Conservation (phyloP, 2,888 invertebrate species). For the Liodrosophila aerea region DNA sequence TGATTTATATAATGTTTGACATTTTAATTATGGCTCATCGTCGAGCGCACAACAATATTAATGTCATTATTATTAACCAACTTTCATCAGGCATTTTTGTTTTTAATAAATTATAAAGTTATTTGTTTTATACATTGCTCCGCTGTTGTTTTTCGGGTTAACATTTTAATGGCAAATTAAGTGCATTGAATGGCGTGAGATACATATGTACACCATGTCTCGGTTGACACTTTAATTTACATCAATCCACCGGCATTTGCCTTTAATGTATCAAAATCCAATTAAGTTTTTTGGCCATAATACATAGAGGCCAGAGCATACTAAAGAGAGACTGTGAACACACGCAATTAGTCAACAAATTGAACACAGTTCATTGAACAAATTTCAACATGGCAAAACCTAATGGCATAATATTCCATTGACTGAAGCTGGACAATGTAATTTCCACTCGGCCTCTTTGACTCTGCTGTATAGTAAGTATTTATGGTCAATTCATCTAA, state of each 20-base stretch:
- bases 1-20: slow-evolving; percentile 60
- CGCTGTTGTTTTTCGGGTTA: slow-evolving; percentile 12
- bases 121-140: slow-evolving; percentile 5
- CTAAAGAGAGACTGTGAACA: slow-evolving; percentile 30
- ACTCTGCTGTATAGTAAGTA: slow-evolving; percentile 20
- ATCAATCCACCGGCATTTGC: slow-evolving; percentile 21
- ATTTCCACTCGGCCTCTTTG: neutral
- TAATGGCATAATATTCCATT: slow-evolving; percentile 71
- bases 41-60: slow-evolving; percentile 42
- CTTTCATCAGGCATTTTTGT: slow-evolving; percentile 22
- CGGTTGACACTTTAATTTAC: slow-evolving; percentile 22
- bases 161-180: slow-evolving; percentile 56
- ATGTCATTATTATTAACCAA: slow-evolving; percentile 28
- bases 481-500: slow-evolving; percentile 43
- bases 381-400: slow-evolving; percentile 59
- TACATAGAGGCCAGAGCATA: slow-evolving; percentile 20
- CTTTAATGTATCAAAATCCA: slow-evolving; percentile 55
- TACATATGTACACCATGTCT: slow-evolving; percentile 1
- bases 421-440: slow-evolving; percentile 44
- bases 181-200: slow-evolving; percentile 55
- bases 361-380: slow-evolving; percentile 67
- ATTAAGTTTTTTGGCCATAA: slow-evolving; percentile 62
- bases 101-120: slow-evolving; percentile 31
- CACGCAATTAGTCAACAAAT: slow-evolving; percentile 72
- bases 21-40: slow-evolving; percentile 72